Conservation (phyloP, 2,113 vertebrate species). For the Mesoclemmys tuberculata region DNA sequence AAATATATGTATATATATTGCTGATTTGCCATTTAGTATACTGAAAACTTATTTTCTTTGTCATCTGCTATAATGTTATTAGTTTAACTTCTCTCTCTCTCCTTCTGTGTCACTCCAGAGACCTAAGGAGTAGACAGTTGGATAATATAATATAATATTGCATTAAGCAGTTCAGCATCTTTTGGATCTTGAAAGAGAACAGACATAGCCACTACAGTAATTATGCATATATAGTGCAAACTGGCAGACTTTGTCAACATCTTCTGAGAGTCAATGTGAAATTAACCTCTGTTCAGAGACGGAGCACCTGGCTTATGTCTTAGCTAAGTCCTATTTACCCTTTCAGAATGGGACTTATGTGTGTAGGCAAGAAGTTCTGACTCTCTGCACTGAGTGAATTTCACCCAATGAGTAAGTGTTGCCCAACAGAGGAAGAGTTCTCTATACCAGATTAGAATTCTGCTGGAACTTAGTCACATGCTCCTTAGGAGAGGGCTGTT, state of each 20-base stretch:
- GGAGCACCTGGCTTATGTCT: rapidly evolving
- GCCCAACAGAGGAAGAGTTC: neutral
- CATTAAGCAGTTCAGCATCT: neutral
- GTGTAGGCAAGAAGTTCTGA: neutral
- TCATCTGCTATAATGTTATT: conserved; percentile 23
- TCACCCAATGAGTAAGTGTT: neutral
- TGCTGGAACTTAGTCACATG: neutral
- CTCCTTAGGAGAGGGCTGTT: neutral
- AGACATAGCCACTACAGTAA: neutral
- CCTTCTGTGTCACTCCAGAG: neutral
- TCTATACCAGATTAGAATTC: neutral
- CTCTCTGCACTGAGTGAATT: neutral
- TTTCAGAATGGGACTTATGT: neutral
- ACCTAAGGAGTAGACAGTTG: neutral
- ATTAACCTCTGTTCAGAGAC: neutral
- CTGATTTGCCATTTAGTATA: neutral
- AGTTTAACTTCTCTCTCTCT: neutral
- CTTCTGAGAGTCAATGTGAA: neutral
- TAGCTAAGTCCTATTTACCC: neutral
- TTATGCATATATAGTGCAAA: neutral
- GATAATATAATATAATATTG: neutral
- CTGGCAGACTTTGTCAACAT: rapidly evolving
- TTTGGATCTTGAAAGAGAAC: neutral
- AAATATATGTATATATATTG: conserved; percentile 32
- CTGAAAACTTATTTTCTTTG: conserved; percentile 22